Base-by-base conservation (phyloP, 2,888 invertebrate species). In the Ametastegia equiseti region DNA sequence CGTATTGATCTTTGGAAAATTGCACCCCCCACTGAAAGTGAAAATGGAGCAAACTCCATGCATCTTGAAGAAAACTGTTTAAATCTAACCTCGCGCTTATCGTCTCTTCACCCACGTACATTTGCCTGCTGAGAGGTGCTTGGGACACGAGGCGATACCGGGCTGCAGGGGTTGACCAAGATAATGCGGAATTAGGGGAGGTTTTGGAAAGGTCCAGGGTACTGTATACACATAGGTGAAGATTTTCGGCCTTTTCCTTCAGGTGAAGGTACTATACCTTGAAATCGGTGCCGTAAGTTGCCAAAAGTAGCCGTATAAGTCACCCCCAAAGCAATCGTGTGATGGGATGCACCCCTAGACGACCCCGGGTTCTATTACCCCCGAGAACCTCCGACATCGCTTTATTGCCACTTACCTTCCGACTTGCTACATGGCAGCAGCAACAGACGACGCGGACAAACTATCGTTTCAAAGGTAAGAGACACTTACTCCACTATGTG, bases 141-240 rank as follows among this genome's bases (percentile, higher is more conserved):
- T 13, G 2, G 67, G 27, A 11, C 15, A 30, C 15, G 15, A 15
- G 1, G 30, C 71, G 27, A 30, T 71, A n/a, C 15, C 23, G 19
- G 42, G 47, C 9, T 73, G 9, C 36, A 50, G 27, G n/a, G 42
- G 39, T 80, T 13, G 73, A 30, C 15, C n/a, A 27, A 80, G 60
- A 81, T 81, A 77, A 81, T 77, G 23, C 65, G 47, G 65, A 81
- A 63, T 81, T 81, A 81, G 81, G 63, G 57, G 60, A 77, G 42
- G 30, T 77, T 81, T 77, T 39, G 63, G 27, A 42, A 71, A 42
- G 57, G 73, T 73, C 45, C 73, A 27, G 39, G 33, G 39, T 60
- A 71, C 42, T 47, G 80, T 57, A 42, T 80, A 23, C 13, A 36
- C 80, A 57, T 57, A 39, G 15, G 42, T 11, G 13, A 13, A 19